These are phyloP conservation scores for Luscinia megarhynchos DNA, from an alignment of 2,797 vertebrate species.

Conservation along the genomic window DNA sequence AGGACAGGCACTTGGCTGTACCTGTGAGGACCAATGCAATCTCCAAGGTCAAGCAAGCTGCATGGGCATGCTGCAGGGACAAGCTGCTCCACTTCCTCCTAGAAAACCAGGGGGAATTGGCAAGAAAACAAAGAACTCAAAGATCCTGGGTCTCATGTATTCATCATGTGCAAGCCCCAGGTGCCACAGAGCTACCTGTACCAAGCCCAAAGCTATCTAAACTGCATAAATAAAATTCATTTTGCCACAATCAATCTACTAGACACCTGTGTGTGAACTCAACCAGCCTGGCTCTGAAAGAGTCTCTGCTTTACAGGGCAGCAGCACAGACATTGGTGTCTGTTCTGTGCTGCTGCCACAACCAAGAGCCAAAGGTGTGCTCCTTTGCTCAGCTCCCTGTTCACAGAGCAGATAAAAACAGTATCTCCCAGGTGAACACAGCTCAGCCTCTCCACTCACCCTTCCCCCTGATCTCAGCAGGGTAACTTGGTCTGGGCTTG, in stretches of 20 bases:
- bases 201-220: background rate
- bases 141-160: background rate
- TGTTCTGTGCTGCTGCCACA: background rate
- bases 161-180: background rate
- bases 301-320: background rate
- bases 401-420: background rate
- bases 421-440: background rate
- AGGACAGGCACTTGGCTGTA: background rate
- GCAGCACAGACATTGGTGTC: background rate
- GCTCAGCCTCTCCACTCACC: background rate
- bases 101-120: background rate
- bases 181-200: background rate
- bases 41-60: background rate
- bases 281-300: background rate
- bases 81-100: background rate
- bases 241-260: background rate
- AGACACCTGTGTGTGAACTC: background rate
- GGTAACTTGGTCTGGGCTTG: background rate
- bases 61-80: rapidly evolving
- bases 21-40: background rate
- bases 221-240: background rate
- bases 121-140: background rate
- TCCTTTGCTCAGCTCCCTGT: background rate
- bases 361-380: background rate
- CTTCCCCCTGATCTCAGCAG: background rate